A percentile compares a stretch with the other conserved stretches of the same genome.
Conservation (phyloP, 2,888 invertebrate genomes). For the Andrena hattorfiana region DNA sequence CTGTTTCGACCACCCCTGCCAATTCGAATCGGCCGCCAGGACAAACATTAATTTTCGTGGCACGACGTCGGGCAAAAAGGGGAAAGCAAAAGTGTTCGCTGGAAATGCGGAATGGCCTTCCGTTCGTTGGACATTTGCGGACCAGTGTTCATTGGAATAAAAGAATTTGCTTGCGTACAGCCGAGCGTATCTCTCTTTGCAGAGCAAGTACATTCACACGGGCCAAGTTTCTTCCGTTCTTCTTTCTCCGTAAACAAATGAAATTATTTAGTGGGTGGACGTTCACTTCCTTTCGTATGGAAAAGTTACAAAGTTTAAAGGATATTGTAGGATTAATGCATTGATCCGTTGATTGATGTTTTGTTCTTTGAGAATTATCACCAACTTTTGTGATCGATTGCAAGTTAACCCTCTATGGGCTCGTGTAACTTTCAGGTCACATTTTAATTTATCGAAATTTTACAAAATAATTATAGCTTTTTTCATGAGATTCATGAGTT, state of each 20-base stretch:
- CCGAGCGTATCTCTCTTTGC: neutral
- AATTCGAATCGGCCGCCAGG: conserved; percentile 49
- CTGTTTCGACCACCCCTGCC: conserved; percentile 25
- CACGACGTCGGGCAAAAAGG: conserved; percentile 28
- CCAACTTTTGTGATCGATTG: too few species aligned
- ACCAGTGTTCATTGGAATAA: conserved; percentile 35
- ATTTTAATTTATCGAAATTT: too few species aligned
- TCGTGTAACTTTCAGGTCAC: too few species aligned
- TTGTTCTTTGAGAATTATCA: neutral
- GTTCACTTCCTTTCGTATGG: neutral
- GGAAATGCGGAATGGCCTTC: conserved; percentile 57
- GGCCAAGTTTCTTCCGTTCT: conserved; percentile 33
- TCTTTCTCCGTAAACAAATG: conserved; percentile 26
- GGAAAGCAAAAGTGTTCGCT: conserved; percentile 54
- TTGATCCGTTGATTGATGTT: neutral
- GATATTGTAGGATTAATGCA: neutral
- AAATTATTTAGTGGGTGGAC: conserved; percentile 14
- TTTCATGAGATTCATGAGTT: too few species aligned
- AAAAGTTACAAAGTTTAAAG: neutral
- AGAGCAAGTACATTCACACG: conserved; percentile 20
- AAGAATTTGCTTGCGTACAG: conserved; percentile 21
- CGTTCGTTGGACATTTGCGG: conserved; percentile 59
- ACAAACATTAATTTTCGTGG: conserved; percentile 64
- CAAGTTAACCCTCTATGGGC: too few species aligned
- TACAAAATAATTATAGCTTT: too few species aligned